Evolutionary conservation across 2,888 invertebrate genomes (phyloP).

Genomic region (Pristionchus entomophagus): DNA sequence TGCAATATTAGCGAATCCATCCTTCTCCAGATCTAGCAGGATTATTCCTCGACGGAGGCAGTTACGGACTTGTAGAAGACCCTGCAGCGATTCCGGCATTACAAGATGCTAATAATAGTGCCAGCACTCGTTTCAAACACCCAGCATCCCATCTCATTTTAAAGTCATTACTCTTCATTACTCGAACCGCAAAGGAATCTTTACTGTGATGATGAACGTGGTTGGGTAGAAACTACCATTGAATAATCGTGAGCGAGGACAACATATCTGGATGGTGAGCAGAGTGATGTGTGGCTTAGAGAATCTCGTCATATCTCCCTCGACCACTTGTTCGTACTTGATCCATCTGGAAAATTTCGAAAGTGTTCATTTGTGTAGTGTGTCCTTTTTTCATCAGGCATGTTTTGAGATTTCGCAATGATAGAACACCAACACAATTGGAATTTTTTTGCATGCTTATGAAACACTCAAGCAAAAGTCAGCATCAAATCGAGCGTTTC

Average conservation of each 20-base stretch:
- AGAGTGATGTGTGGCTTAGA: slow-evolving; percentile 80
- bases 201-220: too few relatives aligned
- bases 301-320: slow-evolving; percentile 79
- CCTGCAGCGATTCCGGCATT: not conserved
- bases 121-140: not conserved
- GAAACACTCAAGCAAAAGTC: too few relatives aligned
- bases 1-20: slow-evolving; percentile 4
- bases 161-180: too few relatives aligned
- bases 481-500: too few relatives aligned
- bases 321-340: slow-evolving; percentile 80
- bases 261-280: slow-evolving; percentile 77
- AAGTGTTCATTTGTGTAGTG: too few relatives aligned
- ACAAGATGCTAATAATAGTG: not conserved
- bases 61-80: slow-evolving; percentile 53
- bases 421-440: too few relatives aligned
- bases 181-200: too few relatives aligned
- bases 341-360: slow-evolving; percentile 79
- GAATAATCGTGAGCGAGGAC: not conserved
- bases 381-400: too few relatives aligned
- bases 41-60: slow-evolving; percentile 60
- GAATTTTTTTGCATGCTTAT: too few relatives aligned
- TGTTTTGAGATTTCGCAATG: not conserved
- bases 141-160: too few relatives aligned
- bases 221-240: too few relatives aligned
- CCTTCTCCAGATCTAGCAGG: slow-evolving; percentile 55